phyloP scores from a whole-genome alignment of 2,113 vertebrate genomes.

The Zosterops pallidus region DNA sequence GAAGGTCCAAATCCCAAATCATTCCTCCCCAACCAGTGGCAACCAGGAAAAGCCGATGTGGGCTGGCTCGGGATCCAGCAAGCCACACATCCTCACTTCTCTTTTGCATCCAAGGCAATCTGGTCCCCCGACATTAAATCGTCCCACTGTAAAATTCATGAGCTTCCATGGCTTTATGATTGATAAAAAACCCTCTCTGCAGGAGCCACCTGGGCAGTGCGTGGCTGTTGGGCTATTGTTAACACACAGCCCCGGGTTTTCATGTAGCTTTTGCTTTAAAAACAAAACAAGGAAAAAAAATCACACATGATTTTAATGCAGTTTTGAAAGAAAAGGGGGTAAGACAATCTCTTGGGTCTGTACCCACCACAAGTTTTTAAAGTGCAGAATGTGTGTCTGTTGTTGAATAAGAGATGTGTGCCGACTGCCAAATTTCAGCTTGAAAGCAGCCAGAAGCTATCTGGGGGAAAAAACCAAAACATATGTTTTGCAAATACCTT shows the following conservation, averaged over 20 bases:
- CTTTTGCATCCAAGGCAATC: not conserved
- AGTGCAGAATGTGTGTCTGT: slow-evolving; percentile 38
- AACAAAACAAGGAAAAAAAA: not conserved
- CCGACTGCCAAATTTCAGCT: slow-evolving; percentile 32
- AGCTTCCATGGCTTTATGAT: not conserved
- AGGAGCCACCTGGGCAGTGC: not conserved
- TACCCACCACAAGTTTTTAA: slow-evolving; percentile 26
- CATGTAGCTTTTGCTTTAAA: not conserved
- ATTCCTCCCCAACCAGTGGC: not conserved
- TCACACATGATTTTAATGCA: not conserved
- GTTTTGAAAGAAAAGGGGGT: not conserved
- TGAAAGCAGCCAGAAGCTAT: slow-evolving; percentile 47
- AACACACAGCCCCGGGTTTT: not conserved
- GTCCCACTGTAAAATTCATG: not conserved
- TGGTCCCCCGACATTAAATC: not conserved
- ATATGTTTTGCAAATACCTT: slow-evolving; percentile 45
- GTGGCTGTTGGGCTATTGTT: not conserved
- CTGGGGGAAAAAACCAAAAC: not conserved
- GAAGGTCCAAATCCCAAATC: not conserved
- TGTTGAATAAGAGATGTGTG: slow-evolving; percentile 31
- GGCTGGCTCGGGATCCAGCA: not conserved
- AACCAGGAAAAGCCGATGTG: not conserved
- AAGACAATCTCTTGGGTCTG: not conserved
- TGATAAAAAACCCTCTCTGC: not conserved
- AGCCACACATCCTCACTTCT: not conserved